Percentiles rank a stretch among this genome's conserved stretches.
Evolutionary conservation across 35 echinoderm and acorn worm genomes (phyloP).

Genomic region (Ophioderma brevispina): DNA sequence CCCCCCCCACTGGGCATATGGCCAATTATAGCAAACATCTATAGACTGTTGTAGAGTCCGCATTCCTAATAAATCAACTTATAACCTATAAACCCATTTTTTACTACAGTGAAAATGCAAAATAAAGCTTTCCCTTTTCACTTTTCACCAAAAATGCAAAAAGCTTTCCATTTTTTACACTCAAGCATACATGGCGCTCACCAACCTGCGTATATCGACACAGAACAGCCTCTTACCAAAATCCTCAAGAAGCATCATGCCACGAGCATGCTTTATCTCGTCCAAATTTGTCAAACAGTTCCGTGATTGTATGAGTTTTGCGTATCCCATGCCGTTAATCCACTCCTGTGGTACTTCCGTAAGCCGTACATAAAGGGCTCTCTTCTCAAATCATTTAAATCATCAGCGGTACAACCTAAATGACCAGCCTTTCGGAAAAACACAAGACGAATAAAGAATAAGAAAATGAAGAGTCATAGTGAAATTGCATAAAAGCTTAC

Average conservation of each 20-base stretch:
- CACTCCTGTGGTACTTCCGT: conserved; percentile 58
- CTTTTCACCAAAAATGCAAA: no score
- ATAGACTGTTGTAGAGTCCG: no score
- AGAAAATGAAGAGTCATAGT: background rate
- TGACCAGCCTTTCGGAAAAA: background rate
- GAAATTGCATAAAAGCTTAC: conserved; percentile 41
- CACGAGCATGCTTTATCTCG: conserved; percentile 74
- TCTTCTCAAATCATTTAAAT: conserved; percentile 36
- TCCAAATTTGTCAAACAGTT: conserved; percentile 64
- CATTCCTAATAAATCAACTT: no score
- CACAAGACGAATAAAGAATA: background rate
- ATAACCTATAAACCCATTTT: no score
- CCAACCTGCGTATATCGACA: no score
- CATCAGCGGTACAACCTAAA: background rate
- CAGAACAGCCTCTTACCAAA: conserved; percentile 85
- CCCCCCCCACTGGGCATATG: no score
- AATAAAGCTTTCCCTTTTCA: no score
- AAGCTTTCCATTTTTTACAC: no score
- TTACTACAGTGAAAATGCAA: no score
- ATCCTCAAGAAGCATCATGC: conserved; percentile 85
- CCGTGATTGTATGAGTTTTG: conserved; percentile 65
- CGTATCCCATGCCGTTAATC: conserved; percentile 72
- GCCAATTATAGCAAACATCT: no score
- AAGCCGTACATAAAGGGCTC: background rate
- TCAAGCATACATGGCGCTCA: no score